Evolutionary conservation across 1,140 invertebrate genomes (phyloP), one percentile per base, ranked within the genome.

Genomic region (Diploscapter pachys): DNA sequence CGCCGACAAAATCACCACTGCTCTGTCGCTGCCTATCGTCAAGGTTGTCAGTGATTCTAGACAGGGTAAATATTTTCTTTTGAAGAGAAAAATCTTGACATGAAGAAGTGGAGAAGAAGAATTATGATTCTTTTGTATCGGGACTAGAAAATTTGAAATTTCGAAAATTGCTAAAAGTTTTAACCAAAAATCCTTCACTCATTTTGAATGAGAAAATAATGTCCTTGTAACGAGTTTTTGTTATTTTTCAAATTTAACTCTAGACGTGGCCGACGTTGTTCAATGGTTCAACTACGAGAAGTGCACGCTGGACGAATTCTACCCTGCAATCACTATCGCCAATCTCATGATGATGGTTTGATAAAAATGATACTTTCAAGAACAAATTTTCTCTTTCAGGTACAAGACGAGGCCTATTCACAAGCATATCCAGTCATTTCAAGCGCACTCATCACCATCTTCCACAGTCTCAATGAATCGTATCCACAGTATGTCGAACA

Each of bases 251-350:
- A 31, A 0, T 31, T 31, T 31, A 31, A 31, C 31, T 31, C 31
- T 31, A 31, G 31, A 31, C 31, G 50, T 80, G 3, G 54, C 59
- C 56, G 84, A 85, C 61, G 85, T 85, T 52, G 81, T 86, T 63
- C 79, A 81, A 69, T 85, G 83, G 83, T 80, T 85, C 52, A 83
- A 85, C 85, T 74, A 82, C 67, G 83, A 85, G 65, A 80, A 81
- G 51, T 86, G 87, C 79, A 93, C 89, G 65, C 89, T 98, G 56
- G 95, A 98, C 81, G 96, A 99, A 86, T 99, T 96, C 87, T 99
- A 99, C 87, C 94, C 95, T 3, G 94, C 95, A 0, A 92, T 99
- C 71, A 94, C 96, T 0, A 94, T 99, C 75, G 92, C 93, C 4
- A 94, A 94, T 0, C 88, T 99, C 6, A 95, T 99, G 91, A 90